Base-by-base conservation (phyloP, 2,888 invertebrate genomes). In the Ptilodon capucinus region DNA sequence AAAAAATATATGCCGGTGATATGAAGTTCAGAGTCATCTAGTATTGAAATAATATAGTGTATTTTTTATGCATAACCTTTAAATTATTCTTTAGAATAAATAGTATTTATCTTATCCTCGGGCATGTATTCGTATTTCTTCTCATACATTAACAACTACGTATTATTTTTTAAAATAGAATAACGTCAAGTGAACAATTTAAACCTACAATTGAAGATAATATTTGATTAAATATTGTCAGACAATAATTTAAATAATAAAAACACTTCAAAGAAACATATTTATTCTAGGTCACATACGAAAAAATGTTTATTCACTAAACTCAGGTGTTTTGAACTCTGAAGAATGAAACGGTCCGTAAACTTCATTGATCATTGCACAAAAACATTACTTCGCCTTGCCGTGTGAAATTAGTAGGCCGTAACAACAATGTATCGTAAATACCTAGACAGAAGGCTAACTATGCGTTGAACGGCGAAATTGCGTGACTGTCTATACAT, bases 341-440 rank as follows among this genome's bases (percentile, higher is more conserved):
- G 21, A 21, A 9, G 48, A 41, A 46, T 35, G 50, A 55, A 64
- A 56, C 58, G 59, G 56, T 42, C 59, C 63, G 45, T 63, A 55
- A 64, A 64, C 2, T 57, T 42, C 41, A 51, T 36, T 54, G 46
- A 59, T 48, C 36, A 35, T 48, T 59, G 47, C 44, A 53, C 47
- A 59, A 49, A 57, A 62, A 52, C 35, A 17, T 36, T 45, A 50
- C 8, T 40, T 49, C 44, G 21, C 35, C 41, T 25, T 44, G 38
- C 40, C 35, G 48, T 46, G 50, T 51, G 46, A 46, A 64, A 40
- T 54, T 54, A 61, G 52, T 54, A 59, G 52, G 43, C 51, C 48
- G 50, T 58, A 57, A 48, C 56, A 46, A 49, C 42, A 48, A 35
- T 18, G 17, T 23, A 39, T 17, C 17, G 35, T 40, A 56, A 48